Conservation (phyloP, 2,113 vertebrate species). For the Dicrurus megarhynchus region DNA sequence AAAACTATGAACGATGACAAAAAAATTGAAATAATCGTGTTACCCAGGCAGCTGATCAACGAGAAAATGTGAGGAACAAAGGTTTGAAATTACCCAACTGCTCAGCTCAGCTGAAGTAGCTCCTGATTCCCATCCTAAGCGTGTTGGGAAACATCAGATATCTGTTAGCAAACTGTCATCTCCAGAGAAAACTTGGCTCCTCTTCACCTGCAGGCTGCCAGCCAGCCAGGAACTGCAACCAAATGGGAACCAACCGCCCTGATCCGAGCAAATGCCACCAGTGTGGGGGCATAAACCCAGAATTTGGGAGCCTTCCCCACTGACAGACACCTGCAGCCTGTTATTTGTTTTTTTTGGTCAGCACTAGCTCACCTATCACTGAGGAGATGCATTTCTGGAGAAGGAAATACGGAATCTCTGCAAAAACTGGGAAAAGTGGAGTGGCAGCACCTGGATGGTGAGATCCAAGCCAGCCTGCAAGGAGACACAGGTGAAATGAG, state of each 20-base stretch:
- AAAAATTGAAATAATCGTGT: background rate
- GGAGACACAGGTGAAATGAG: background rate
- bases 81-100: constrained; percentile 13
- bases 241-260: background rate
- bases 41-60: background rate
- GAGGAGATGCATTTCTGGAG: background rate
- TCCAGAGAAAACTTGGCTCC: constrained; percentile 24
- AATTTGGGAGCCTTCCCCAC: background rate
- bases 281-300: background rate
- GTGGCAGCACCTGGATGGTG: background rate
- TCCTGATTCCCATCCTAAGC: background rate
- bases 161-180: constrained; percentile 55
- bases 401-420: background rate
- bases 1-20: background rate
- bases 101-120: constrained; percentile 16
- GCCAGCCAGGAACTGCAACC: background rate
- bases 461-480: background rate
- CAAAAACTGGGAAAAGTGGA: background rate
- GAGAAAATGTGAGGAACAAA: background rate
- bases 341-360: background rate
- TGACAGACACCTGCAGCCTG: background rate
- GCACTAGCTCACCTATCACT: fast-evolving
- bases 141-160: constrained; percentile 54
- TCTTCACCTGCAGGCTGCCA: background rate
- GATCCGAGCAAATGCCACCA: background rate